A percentile compares a stretch with the other conserved stretches of the same genome.
phyloP scores from a whole-genome alignment of 1,140 invertebrate species.

The Sycophila sp. region DNA sequence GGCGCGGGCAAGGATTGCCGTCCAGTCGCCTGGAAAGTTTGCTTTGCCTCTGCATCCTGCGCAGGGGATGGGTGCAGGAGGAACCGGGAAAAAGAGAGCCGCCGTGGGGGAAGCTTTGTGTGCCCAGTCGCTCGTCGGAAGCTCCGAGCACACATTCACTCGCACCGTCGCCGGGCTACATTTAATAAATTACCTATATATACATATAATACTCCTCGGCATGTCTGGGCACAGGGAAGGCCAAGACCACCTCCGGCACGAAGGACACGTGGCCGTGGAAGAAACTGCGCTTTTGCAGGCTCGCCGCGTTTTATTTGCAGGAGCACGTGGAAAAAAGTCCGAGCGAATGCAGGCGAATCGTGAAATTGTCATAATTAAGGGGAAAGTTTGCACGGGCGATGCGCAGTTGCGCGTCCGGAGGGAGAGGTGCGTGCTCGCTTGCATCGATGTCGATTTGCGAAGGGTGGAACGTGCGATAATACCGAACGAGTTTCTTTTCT shows the following conservation, averaged over 20 bases:
- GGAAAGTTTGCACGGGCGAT: slow-evolving; percentile 36
- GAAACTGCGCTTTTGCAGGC: slow-evolving; percentile 1
- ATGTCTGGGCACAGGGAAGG: neutral
- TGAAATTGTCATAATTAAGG: slow-evolving; percentile 48
- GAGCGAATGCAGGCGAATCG: slow-evolving; percentile 22
- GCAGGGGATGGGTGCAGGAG: neutral
- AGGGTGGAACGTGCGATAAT: neutral
- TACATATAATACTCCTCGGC: slow-evolving; percentile 8
- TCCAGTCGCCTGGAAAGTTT: slow-evolving; percentile 53
- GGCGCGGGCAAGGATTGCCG: slow-evolving; percentile 49
- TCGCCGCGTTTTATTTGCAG: neutral
- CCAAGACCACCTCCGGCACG: no score
- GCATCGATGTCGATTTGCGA: slow-evolving; percentile 15
- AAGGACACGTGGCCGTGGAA: no score
- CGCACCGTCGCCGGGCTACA: neutral
- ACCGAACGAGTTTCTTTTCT: neutral
- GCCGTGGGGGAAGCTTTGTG: no score
- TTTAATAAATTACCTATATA: slow-evolving; percentile 32
- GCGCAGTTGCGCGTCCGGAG: no score
- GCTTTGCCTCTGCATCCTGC: slow-evolving; percentile 33
- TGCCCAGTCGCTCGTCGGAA: neutral
- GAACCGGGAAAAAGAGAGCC: slow-evolving; percentile 16
- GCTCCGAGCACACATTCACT: neutral
- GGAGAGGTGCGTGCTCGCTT: no score
- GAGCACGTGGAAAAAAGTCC: neutral